Base-by-base conservation (phyloP, 2,888 invertebrate species). In the Apamea sordens region DNA sequence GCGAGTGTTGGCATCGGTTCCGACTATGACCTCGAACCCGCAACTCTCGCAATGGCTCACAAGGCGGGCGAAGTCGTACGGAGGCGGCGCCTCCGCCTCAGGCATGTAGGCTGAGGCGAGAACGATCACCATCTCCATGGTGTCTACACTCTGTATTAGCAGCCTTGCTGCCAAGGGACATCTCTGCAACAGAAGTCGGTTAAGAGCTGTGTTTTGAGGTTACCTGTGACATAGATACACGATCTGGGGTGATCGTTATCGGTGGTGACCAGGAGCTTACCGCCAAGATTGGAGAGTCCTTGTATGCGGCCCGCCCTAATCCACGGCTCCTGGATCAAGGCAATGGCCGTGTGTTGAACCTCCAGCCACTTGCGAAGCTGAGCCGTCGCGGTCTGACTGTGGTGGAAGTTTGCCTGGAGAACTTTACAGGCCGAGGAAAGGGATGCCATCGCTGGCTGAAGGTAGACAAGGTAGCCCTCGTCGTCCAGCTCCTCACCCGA, bases 361-460 rank as follows among this genome's bases (percentile, higher is more conserved):
- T 71, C 36, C 70, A 71, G 56, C n/a, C 56, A 56, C n/a, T n/a
- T 67, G 67, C 67, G 56, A 36, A 71, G 56, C 36, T 71, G 71
- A 71, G 56, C 56, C 56, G 56, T 71, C 11, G 71, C n/a, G 53
- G 56, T 71, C 11, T 13, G n/a, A 21, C 71, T n/a, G 56, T 41
- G n/a, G 71, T 21, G 11, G 56, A n/a, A 56, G 36, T 70, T 70
- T 56, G n/a, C 36, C 18, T 63, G 18, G 15, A 63, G 10, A 13
- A 41, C 41, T 41, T 41, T 41, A 41, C 41, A 41, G 7, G 10
- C 41, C 41, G 41, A 41, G 8, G 41, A 59, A 36, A 41, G 41
- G 59, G 21, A 41, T n/a, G 59, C 41, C 56, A 71, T n/a, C 21
- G 11, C 41, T 56, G n/a, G 36, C 18, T 18, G n/a, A 24, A 18